A percentile compares a stretch with the other conserved stretches of the same genome.
phyloP scores from a whole-genome alignment of 1,140 invertebrate species.

The Rhopalosiphum padi region DNA sequence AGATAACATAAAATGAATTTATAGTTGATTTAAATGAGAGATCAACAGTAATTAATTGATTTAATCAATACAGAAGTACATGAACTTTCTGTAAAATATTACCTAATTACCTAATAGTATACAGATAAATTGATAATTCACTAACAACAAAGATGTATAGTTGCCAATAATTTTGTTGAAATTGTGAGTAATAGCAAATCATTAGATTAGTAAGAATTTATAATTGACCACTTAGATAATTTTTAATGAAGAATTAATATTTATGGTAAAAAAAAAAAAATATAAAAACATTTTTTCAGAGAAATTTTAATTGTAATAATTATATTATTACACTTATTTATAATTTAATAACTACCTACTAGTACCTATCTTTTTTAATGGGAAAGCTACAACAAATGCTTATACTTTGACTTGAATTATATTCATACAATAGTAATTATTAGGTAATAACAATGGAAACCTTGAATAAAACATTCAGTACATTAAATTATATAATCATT shows the following conservation, averaged over 20 bases:
- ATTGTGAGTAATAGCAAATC: neutral
- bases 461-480: neutral
- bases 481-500: neutral
- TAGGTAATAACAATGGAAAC: neutral
- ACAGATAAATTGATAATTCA: neutral
- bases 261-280: neutral
- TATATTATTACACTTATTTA: neutral
- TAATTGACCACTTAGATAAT: neutral
- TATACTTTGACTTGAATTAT: neutral
- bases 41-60: neutral
- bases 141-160: neutral
- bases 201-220: neutral
- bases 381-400: neutral
- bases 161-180: neutral
- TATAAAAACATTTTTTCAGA: neutral
- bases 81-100: neutral
- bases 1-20: neutral
- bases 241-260: neutral
- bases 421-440: neutral
- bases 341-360: neutral
- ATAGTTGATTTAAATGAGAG: neutral
- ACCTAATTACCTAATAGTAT: slow-evolving; percentile 4
- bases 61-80: neutral
- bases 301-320: neutral
- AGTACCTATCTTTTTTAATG: neutral